Conservation (phyloP, 1,140 invertebrate species). For the Micrasema longulum region DNA sequence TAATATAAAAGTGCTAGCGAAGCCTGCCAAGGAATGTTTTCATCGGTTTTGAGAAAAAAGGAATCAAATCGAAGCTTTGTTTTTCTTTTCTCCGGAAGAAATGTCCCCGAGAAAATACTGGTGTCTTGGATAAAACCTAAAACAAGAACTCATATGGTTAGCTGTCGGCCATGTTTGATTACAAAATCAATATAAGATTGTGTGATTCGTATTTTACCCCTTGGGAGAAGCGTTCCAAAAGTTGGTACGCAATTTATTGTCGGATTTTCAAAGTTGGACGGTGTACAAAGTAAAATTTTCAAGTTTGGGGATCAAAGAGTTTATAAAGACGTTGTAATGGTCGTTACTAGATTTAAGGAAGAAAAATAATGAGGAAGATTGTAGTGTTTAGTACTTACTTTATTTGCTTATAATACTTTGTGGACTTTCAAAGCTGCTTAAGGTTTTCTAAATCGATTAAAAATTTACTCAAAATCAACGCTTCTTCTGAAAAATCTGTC, state of each 20-base stretch:
- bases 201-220: conserved; percentile 5
- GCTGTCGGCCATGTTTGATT: conserved; percentile 26
- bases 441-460: too few relatives aligned
- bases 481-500: too few relatives aligned
- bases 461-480: too few relatives aligned
- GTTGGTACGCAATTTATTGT: neutral
- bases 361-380: too few relatives aligned
- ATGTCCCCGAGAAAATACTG: conserved; percentile 1
- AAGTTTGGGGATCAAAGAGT: neutral
- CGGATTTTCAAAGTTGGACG: neutral
- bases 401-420: too few relatives aligned
- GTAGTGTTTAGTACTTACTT: too few relatives aligned
- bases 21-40: neutral
- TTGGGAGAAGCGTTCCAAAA: neutral
- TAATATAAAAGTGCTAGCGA: neutral
- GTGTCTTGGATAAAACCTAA: neutral
- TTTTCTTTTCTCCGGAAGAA: neutral
- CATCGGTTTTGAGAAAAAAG: neutral
- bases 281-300: neutral
- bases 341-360: too few relatives aligned
- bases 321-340: too few relatives aligned
- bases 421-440: too few relatives aligned
- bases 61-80: neutral
- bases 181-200: conserved; percentile 27
- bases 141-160: conserved; percentile 16